Base-by-base conservation (phyloP, 2,888 invertebrate genomes). In the Perdita meconis region DNA sequence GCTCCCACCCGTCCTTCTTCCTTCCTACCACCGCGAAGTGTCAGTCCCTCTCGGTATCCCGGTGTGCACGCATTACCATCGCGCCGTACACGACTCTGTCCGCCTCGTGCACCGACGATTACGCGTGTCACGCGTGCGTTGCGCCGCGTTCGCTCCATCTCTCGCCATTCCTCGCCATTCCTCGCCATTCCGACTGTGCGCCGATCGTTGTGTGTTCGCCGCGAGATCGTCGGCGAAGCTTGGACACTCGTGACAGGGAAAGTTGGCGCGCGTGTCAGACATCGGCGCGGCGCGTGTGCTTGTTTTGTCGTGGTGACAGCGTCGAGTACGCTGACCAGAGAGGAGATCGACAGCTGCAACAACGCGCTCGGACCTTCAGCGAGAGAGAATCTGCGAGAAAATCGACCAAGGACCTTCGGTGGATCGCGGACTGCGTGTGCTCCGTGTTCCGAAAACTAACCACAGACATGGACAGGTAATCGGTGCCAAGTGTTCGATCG, bases 41-140 rank as follows among this genome's bases (percentile, higher is more conserved):
- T 71, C 66, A 78, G 71, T 75, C 68, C 60, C 63, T 80, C 68
- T 66, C 56, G 51, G 76, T 55, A 64, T 63, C 76, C 72, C 81
- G 67, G 80, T 64, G 76, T 73, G 81, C 42, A 64, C 76, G 69
- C 69, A 60, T 66, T 67, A 44, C 60, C 26, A 36, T 22, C 26
- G 68, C 57, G 36, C 13, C 24, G 19, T 40, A n/a, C 19, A 36
- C 57, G 34, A 36, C 47, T 30, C 38, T 36, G 6, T 0, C 6
- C 36, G 47, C 57, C 24, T 34, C 56, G 4, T 10, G 40, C 19
- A 12, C 24, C 13, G 13, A 42, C 2, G 24, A 26, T 30, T n/a
- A n/a, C n/a, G 40, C 70, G 66, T 57, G 51, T 3, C 24, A 16
- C 24, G 3, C 47, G 30, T 30, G 30, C 30, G 30, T 30, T 4